These are phyloP conservation scores for Ispidina lecontei DNA, from an alignment of 2,797 vertebrate genomes.

Conservation along the genomic window DNA sequence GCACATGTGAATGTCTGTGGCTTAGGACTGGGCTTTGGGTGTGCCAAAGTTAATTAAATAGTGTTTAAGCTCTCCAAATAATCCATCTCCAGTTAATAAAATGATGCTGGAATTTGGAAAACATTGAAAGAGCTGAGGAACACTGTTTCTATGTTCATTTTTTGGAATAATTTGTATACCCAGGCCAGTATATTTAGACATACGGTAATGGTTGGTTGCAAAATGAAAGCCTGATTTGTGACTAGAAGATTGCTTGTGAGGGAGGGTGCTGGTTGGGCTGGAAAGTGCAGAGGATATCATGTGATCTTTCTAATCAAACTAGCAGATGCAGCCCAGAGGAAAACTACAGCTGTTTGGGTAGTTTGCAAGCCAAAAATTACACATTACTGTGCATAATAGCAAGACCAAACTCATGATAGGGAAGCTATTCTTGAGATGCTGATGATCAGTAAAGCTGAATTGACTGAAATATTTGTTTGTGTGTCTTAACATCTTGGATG, in stretches of 20 bases:
- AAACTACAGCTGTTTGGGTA: constrained; percentile 22
- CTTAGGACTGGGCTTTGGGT: not conserved
- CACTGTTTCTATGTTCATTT: not conserved
- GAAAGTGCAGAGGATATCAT: not conserved
- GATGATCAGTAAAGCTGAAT: not conserved
- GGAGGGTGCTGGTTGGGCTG: not conserved
- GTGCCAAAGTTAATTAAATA: not conserved
- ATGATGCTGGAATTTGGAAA: not conserved
- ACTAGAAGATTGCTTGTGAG: not conserved
- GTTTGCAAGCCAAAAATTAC: not conserved
- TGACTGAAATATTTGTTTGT: not conserved
- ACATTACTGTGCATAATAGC: not conserved
- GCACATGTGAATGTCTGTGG: not conserved
- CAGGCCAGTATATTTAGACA: not conserved
- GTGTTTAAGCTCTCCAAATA: not conserved
- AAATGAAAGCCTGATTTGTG: not conserved
- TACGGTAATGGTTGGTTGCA: not conserved
- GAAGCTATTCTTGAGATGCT: not conserved
- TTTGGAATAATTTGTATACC: not conserved
- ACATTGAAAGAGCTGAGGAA: not conserved
- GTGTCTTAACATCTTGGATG: not conserved
- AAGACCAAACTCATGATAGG: not conserved
- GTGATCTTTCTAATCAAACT: not conserved
- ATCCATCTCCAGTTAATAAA: constrained; percentile 10
- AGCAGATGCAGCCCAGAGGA: not conserved